Base-by-base conservation (phyloP, 1,140 invertebrate species). In the Saccostrea echinata region DNA sequence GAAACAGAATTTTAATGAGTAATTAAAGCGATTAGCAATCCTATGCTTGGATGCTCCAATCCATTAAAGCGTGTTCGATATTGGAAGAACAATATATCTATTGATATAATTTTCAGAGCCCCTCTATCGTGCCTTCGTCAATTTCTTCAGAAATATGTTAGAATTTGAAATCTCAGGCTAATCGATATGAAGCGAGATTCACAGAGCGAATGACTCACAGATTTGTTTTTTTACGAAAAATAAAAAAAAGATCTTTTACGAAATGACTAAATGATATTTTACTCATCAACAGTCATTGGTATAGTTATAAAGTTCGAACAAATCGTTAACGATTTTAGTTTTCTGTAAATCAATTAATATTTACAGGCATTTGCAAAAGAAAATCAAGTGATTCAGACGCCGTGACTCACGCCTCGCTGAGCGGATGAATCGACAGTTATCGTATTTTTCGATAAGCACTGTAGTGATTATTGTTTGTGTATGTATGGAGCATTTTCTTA, bases 51-150 rank as follows among this genome's bases (percentile, higher is more conserved):
- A 30, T 30, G 64, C 24, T 71, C n/a, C 24, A 30, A 71, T 71
- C 64, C 64, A 71, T 71, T 71, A 71, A 24, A 71, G 13, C 16
- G 55, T 57, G 53, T 88, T 88, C 52, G 51, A 88, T 71, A 30
- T 30, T 8, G 24, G 13, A 24, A 24, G 64, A 30, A 71, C 24
- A 30, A 71, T 30, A 27, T 55, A 35, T 33, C 61, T 43, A 24
- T 53, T 53, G 84, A 88, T 87, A 52, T 84, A 53, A 57, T 81
- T 81, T 57, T n/a, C 27, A 13, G 27, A 27, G 64, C 64, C 27
- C 64, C 64, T 13, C 64, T 30, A 30, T 24, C 21, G 24, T 27
- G 24, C 12, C 24, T 71, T 30, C 24, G 64, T 27, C 27, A 3
- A 27, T 71, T 71, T 43, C 43, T 71, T 71, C 64, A 71, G n/a